A percentile compares a stretch with the other conserved stretches of the same genome.
phyloP scores from a whole-genome alignment of 53 echinoderm and acorn worm species.

The Patiria pectinifera region DNA sequence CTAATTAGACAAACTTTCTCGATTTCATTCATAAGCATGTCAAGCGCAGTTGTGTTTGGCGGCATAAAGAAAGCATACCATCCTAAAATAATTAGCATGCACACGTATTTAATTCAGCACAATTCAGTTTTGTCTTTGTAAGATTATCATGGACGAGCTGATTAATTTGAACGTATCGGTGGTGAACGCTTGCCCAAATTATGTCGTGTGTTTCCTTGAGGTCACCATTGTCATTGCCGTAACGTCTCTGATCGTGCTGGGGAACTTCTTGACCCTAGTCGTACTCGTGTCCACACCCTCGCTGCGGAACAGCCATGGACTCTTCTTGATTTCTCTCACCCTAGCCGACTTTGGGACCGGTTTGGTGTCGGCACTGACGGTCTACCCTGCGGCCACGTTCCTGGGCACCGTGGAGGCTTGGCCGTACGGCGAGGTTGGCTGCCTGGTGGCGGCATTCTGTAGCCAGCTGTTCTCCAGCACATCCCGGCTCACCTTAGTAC shows the following conservation, averaged over 20 bases:
- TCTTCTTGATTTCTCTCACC: constrained; percentile 17
- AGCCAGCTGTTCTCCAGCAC: not conserved
- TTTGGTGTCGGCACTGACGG: constrained; percentile 13
- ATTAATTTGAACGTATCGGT: not conserved
- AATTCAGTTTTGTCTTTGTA: too few species aligned
- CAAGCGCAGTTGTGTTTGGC: not conserved
- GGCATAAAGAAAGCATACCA: not conserved
- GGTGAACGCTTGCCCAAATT: constrained; percentile 20
- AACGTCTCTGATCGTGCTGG: not conserved
- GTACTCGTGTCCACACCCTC: constrained; percentile 28
- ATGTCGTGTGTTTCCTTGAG: constrained; percentile 27
- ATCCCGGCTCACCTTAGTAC: not conserved
- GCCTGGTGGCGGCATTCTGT: constrained; percentile 6
- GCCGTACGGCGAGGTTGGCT: constrained; percentile 21
- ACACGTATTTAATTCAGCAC: too few species aligned
- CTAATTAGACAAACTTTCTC: not conserved
- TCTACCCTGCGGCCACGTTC: constrained; percentile 45
- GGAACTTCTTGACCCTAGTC: not conserved
- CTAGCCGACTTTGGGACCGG: constrained; percentile 28
- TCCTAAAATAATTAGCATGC: too few species aligned
- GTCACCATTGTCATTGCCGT: constrained; percentile 18
- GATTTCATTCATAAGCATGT: not conserved
- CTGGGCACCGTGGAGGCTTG: not conserved
- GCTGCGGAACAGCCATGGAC: constrained; percentile 36
- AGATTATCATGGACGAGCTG: not conserved